phyloP scores from a whole-genome alignment of 2,888 invertebrate genomes.

The Drosophila lutescens region DNA sequence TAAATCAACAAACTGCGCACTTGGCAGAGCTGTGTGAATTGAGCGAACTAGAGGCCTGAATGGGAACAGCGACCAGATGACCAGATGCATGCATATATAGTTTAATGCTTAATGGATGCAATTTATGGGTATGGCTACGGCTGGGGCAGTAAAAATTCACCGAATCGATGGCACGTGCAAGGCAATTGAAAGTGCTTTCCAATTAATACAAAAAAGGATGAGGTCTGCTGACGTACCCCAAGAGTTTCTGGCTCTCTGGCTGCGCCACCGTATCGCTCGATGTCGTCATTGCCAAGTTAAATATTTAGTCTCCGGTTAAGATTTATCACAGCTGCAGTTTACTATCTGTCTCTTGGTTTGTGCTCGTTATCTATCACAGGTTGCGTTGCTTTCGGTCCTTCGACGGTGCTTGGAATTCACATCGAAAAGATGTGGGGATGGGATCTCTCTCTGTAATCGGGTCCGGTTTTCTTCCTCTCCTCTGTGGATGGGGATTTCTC shows the following conservation, averaged over 20 bases:
- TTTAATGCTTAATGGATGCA: conserved; percentile 34
- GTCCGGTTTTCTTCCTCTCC: conserved; percentile 29
- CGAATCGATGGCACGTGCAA: conserved; percentile 59
- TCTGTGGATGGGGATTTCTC: conserved; percentile 16
- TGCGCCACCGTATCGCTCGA: conserved; percentile 19
- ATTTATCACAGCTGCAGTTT: conserved; percentile 48
- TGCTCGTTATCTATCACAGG: conserved; percentile 63
- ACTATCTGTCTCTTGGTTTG: conserved; percentile 28
- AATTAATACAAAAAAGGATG: background rate
- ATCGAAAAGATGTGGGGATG: conserved; percentile 52
- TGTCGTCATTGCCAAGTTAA: conserved; percentile 33
- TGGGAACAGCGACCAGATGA: conserved; percentile 14
- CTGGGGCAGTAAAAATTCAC: conserved; percentile 7
- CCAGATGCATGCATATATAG: conserved; percentile 11
- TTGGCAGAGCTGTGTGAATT: conserved; percentile 68
- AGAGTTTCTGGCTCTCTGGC: conserved; percentile 12
- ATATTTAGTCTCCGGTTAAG: conserved; percentile 24
- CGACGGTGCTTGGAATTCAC: conserved; percentile 58
- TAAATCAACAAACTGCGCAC: conserved; percentile 71
- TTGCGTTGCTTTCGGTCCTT: conserved; percentile 55
- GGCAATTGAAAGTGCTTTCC: conserved; percentile 21
- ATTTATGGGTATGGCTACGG: conserved; percentile 1
- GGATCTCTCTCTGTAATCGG: conserved; percentile 18
- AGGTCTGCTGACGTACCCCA: conserved; percentile 29
- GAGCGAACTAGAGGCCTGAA: conserved; percentile 45